Conservation (phyloP, 1,140 invertebrate genomes). For the Zaprionus camerounensis region DNA sequence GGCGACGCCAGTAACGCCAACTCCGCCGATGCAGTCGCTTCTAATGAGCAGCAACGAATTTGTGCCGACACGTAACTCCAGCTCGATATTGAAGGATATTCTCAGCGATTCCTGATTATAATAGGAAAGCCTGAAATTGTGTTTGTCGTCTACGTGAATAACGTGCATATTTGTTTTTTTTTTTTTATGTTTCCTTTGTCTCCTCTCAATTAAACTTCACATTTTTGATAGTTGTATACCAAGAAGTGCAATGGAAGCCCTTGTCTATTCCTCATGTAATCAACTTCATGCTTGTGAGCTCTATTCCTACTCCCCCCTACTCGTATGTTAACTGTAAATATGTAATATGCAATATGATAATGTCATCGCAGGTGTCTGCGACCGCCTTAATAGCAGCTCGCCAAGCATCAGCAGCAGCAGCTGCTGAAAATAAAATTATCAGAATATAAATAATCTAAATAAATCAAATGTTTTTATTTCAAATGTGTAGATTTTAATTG, state of each 20-base stretch:
- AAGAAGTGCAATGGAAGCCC: neutral
- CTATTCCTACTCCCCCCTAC: conserved; percentile 6
- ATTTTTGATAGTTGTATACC: neutral
- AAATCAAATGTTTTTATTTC: conserved; percentile 1
- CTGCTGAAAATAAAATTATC: conserved; percentile 7
- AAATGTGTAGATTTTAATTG: too few relatives aligned
- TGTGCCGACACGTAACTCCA: conserved; percentile 87
- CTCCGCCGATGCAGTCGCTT: conserved; percentile 79
- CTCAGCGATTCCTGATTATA: conserved; percentile 87
- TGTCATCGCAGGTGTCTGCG: conserved; percentile 12
- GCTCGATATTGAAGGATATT: conserved; percentile 89
- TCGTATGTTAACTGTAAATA: conserved; percentile 35
- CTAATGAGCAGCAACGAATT: conserved; percentile 87
- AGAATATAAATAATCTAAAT: conserved; percentile 19
- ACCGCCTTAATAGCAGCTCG: conserved; percentile 44
- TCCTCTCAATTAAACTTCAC: neutral
- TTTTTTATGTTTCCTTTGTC: conserved; percentile 13
- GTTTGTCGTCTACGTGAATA: conserved; percentile 10
- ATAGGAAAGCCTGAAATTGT: conserved; percentile 46
- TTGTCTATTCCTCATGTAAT: conserved; percentile 2
- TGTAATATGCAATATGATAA: conserved; percentile 39
- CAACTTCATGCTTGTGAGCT: neutral
- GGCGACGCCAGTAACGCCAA: conserved; percentile 14
- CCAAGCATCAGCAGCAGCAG: conserved; percentile 6
- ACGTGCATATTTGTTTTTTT: neutral